Percentiles rank a stretch among this genome's conserved stretches.
These are phyloP conservation scores for Anas platyrhynchos DNA, from an alignment of 2,113 vertebrate species.

Conservation along the genomic window DNA sequence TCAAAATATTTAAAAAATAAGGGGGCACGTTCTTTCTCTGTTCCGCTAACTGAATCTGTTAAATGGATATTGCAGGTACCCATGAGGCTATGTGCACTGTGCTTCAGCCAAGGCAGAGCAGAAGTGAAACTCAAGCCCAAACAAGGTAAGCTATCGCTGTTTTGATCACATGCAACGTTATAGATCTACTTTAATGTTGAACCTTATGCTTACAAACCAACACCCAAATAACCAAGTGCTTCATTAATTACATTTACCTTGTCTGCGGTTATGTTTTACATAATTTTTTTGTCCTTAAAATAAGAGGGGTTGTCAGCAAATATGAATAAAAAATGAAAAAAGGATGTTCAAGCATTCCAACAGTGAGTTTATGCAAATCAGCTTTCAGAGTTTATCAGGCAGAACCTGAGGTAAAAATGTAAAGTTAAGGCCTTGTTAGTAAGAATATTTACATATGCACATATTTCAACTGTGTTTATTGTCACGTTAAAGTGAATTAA, in stretches of 20 bases:
- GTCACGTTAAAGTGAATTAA: background rate
- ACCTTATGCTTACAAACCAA: background rate
- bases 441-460: background rate
- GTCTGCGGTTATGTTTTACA: background rate
- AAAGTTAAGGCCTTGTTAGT: background rate
- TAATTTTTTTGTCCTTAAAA: background rate
- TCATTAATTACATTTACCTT: background rate
- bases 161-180: background rate
- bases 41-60: background rate
- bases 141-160: background rate
- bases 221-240: background rate
- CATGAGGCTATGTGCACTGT: accelerated
- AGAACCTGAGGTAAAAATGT: background rate
- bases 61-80: background rate
- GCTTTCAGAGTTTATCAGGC: background rate
- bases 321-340: background rate
- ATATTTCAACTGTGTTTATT: background rate
- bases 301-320: background rate
- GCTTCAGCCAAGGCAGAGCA: background rate
- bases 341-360: background rate
- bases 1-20: background rate
- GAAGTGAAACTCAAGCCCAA: background rate
- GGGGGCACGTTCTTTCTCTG: background rate
- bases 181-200: background rate
- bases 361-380: background rate